Conservation (phyloP, 2,113 vertebrate species). For the Equus przewalskii region DNA sequence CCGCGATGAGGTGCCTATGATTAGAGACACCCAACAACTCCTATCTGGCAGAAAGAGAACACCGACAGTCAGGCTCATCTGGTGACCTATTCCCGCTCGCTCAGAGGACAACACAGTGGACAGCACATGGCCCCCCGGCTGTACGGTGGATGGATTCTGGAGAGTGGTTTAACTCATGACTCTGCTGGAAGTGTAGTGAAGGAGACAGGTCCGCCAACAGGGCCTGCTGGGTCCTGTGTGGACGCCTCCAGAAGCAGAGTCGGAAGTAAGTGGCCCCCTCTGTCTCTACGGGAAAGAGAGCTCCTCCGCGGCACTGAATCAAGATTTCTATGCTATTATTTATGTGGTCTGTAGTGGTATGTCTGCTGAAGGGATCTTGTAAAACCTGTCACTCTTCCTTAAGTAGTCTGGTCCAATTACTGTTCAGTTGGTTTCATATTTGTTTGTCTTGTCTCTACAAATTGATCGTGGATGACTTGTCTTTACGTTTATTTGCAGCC, state of each 20-base stretch:
- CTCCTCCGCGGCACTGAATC: accelerated
- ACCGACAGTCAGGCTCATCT: accelerated
- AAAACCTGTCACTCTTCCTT: accelerated
- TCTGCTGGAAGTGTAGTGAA: accelerated
- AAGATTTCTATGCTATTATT: accelerated
- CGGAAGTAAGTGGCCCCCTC: accelerated
- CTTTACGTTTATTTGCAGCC: background rate
- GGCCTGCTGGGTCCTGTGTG: accelerated
- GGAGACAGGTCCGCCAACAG: accelerated
- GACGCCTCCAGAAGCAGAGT: accelerated
- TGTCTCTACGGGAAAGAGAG: accelerated
- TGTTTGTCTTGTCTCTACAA: too few species aligned
- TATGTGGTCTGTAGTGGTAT: accelerated
- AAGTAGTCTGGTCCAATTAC: accelerated
- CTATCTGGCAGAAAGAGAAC: accelerated
- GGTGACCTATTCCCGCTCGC: accelerated
- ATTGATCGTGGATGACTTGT: background rate
- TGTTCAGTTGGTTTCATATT: accelerated
- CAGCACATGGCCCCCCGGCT: accelerated
- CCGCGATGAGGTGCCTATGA: accelerated
- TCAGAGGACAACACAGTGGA: accelerated
- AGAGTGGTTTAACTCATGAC: accelerated
- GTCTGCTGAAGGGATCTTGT: accelerated
- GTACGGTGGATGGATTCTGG: accelerated
- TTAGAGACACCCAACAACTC: accelerated